Evolutionary conservation across 2,888 invertebrate genomes (phyloP).

Genomic region (Cataglyphis livida): DNA sequence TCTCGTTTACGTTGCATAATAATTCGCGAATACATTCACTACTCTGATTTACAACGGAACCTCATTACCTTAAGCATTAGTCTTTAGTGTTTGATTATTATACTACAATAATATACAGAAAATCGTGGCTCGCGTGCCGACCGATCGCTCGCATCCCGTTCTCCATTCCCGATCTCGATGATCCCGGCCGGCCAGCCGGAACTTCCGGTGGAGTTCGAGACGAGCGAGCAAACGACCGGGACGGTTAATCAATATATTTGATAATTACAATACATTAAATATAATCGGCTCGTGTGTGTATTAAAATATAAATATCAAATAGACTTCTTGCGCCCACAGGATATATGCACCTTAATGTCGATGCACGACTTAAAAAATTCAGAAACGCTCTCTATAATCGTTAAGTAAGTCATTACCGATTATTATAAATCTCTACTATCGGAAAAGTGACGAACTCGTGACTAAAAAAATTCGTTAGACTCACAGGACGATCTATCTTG

Average conservation of each 20-base stretch:
- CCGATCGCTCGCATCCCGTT: conserved; percentile 49
- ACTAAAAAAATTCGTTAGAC: neutral
- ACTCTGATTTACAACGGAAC: conserved; percentile 58
- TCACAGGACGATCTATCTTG: neutral
- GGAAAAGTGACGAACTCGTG: conserved; percentile 57
- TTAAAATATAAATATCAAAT: conserved; percentile 84
- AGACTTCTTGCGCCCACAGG: conserved; percentile 76
- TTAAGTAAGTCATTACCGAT: conserved; percentile 78
- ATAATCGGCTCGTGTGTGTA: conserved; percentile 82
- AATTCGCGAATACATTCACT: conserved; percentile 69
- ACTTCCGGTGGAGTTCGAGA: neutral
- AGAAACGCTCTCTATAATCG: conserved; percentile 61
- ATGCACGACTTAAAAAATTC: conserved; percentile 76
- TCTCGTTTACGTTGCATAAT: conserved; percentile 66
- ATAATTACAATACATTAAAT: conserved; percentile 82
- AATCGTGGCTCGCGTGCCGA: conserved; percentile 65
- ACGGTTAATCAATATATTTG: conserved; percentile 67
- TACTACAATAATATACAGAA: conserved; percentile 84
- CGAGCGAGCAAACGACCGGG: conserved; percentile 54
- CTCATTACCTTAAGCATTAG: conserved; percentile 83
- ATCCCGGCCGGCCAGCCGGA: neutral
- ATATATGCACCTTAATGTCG: conserved; percentile 75
- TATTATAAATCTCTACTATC: conserved; percentile 61
- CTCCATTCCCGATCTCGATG: conserved; percentile 30
- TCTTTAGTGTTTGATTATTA: conserved; percentile 85